These are phyloP conservation scores for Catotricha subobsoleta DNA, from an alignment of 2,888 invertebrate genomes.

Conservation along the genomic window DNA sequence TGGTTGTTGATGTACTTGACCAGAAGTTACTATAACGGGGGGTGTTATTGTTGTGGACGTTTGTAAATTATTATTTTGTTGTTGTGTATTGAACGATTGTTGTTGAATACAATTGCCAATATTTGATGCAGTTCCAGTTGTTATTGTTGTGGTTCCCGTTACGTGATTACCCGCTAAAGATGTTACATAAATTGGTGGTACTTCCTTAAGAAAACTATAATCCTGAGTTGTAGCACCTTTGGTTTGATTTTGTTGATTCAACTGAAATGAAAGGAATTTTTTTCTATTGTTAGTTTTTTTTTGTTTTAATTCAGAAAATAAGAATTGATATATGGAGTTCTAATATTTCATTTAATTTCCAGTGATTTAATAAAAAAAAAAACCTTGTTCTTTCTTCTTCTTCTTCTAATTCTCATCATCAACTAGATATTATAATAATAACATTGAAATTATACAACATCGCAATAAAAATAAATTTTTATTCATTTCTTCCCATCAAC, in stretches of 20 bases:
- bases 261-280: constrained; percentile 12
- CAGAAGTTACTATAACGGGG: neutral
- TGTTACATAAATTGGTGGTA: constrained; percentile 68
- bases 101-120: neutral
- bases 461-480: too few relatives aligned
- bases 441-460: too few relatives aligned
- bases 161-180: constrained; percentile 41
- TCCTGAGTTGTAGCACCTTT: constrained; percentile 37
- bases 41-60: constrained; percentile 6
- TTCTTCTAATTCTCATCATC: too few relatives aligned
- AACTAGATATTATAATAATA: too few relatives aligned
- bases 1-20: constrained; percentile 3
- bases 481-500: too few relatives aligned
- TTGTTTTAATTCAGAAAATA: too few relatives aligned
- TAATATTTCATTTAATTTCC: too few relatives aligned
- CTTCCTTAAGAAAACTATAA: constrained; percentile 64
- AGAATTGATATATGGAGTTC: too few relatives aligned
- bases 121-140: constrained; percentile 20
- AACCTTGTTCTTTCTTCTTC: too few relatives aligned
- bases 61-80: constrained; percentile 9
- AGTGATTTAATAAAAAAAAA: too few relatives aligned
- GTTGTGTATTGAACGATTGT: constrained; percentile 8
- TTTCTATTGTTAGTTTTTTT: too few relatives aligned
- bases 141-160: constrained; percentile 34
- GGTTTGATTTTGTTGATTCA: constrained; percentile 25